Percentiles rank a stretch among this genome's conserved stretches.
Conservation (phyloP, 2,797 vertebrate genomes). For the Cephalopachus bancanus region DNA sequence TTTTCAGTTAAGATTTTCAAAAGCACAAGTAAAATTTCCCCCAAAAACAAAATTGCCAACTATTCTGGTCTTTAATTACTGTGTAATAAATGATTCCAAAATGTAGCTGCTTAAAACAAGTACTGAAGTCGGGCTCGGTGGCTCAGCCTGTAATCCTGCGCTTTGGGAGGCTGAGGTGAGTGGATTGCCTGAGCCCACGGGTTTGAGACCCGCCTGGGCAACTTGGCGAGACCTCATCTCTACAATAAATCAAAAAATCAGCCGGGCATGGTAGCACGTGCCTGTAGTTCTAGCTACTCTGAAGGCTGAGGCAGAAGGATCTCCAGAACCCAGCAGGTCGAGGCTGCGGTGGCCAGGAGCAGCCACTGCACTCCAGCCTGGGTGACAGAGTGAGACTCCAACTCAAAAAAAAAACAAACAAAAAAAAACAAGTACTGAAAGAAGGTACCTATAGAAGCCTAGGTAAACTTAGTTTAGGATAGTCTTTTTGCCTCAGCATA, state of each 20-base stretch:
- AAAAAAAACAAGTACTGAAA: background rate
- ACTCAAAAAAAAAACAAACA: background rate
- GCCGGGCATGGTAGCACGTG: background rate
- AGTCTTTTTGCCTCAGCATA: too few species aligned
- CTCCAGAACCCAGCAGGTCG: accelerated
- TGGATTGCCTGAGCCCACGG: background rate
- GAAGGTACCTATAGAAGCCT: too few species aligned
- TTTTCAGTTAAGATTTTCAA: background rate
- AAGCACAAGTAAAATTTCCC: background rate
- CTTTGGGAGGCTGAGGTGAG: too few species aligned
- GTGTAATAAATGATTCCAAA: background rate
- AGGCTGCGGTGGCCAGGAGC: background rate
- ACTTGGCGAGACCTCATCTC: background rate
- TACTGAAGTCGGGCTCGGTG: background rate
- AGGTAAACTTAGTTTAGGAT: too few species aligned
- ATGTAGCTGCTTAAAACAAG: background rate
- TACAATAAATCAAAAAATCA: background rate
- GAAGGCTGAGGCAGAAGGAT: background rate
- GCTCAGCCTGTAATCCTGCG: background rate
- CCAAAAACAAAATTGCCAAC: background rate
- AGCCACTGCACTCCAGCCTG: background rate
- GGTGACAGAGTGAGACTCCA: background rate
- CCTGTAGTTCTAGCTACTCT: background rate
- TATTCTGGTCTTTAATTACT: background rate
- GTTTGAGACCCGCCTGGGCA: background rate